A percentile compares a stretch with the other conserved stretches of the same genome.
phyloP scores from a whole-genome alignment of 2,797 vertebrate species.

The Cercopithecus petaurista region DNA sequence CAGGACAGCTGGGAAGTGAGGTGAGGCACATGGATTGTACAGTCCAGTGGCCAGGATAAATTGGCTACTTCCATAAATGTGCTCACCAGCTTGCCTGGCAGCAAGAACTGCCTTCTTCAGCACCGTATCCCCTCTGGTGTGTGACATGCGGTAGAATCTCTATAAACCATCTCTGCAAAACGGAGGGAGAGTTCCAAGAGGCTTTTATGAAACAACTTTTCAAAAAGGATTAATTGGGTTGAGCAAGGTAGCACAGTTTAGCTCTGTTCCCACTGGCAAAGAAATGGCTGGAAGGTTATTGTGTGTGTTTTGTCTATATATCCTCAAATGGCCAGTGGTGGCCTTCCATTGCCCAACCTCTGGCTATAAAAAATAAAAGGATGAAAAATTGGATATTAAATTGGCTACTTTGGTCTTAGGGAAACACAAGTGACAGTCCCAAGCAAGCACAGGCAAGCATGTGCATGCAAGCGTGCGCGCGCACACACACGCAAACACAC shows the following conservation, averaged over 20 bases:
- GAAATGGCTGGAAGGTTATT: background rate
- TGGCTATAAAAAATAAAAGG: background rate
- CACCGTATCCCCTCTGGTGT: background rate
- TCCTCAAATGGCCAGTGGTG: background rate
- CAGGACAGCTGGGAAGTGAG: background rate
- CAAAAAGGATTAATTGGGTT: background rate
- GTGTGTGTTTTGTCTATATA: background rate
- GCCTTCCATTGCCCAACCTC: background rate
- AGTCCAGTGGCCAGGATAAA: background rate
- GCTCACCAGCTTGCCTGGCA: background rate
- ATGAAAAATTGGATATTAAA: background rate
- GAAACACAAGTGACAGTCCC: background rate
- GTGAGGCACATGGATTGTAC: background rate
- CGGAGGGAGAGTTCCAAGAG: background rate
- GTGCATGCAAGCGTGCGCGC: accelerated
- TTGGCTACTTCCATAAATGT: background rate
- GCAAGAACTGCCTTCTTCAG: background rate
- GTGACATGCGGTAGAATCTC: background rate
- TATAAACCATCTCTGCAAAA: background rate
- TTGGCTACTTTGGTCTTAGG: background rate
- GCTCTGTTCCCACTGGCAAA: background rate
- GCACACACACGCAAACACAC: background rate
- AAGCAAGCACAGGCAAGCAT: background rate
- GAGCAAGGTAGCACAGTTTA: background rate
- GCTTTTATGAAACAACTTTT: conserved; percentile 7